A percentile compares a stretch with the other conserved stretches of the same genome.
phyloP scores from a whole-genome alignment of 2,113 vertebrate species.

The Varanus komodoensis region DNA sequence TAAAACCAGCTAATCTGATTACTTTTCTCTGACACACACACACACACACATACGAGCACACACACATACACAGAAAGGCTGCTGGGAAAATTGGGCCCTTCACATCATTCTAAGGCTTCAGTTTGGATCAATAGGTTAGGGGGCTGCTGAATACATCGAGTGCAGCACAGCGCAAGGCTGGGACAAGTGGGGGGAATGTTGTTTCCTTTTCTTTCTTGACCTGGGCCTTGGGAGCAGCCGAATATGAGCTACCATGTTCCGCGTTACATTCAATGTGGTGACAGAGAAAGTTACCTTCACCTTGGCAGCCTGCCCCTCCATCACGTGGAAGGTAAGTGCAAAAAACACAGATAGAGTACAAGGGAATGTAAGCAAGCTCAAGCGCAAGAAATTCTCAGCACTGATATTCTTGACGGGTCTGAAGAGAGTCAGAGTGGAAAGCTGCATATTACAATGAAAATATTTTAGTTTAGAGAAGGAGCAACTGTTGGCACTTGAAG shows the following conservation, averaged over 20 bases:
- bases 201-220: neutral
- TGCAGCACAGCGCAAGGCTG: neutral
- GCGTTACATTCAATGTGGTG: constrained; percentile 60
- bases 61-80: constrained; percentile 48
- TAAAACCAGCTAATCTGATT: constrained; percentile 68
- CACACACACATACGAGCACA: constrained; percentile 48
- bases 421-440: neutral
- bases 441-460: neutral
- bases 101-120: constrained; percentile 54
- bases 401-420: neutral
- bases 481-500: constrained; percentile 5
- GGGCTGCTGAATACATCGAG: constrained; percentile 25
- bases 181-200: constrained; percentile 18
- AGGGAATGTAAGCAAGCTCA: neutral
- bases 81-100: constrained; percentile 52
- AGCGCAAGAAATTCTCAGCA: neutral
- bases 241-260: constrained; percentile 62
- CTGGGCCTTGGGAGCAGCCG: constrained; percentile 14
- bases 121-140: constrained; percentile 14
- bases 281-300: constrained; percentile 66
- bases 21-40: constrained; percentile 53
- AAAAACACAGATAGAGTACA: neutral
- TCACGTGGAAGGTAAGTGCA: constrained; percentile 56
- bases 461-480: constrained; percentile 6
- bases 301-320: constrained; percentile 53